Percentiles rank a stretch among this genome's conserved stretches.
phyloP scores from a whole-genome alignment of 2,113 vertebrate species.

The Cryptomyrus ogoouensis region DNA sequence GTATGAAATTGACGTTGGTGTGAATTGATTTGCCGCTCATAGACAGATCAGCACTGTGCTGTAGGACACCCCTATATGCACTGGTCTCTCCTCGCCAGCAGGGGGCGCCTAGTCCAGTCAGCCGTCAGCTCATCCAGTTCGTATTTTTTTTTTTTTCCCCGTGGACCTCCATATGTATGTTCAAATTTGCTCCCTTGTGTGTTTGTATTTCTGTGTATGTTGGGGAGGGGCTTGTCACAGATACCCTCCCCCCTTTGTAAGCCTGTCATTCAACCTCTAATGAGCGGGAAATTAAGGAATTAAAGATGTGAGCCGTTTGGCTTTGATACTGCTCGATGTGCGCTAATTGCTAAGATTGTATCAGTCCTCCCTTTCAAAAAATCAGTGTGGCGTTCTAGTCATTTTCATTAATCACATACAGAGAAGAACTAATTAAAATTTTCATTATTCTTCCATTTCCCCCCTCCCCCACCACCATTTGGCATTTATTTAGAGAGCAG shows the following conservation, averaged over 20 bases:
- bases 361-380: slow-evolving; percentile 64
- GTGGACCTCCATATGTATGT: slow-evolving; percentile 38
- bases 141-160: slow-evolving; percentile 59
- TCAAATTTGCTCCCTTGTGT: slow-evolving; percentile 24
- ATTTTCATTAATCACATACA: slow-evolving; percentile 74
- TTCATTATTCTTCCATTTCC: slow-evolving; percentile 58
- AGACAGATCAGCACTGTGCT: not conserved
- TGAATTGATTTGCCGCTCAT: not conserved
- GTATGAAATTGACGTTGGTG: not conserved
- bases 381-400: slow-evolving; percentile 59
- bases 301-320: slow-evolving; percentile 53
- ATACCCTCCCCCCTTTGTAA: slow-evolving; percentile 17
- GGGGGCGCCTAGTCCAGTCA: not conserved
- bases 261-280: slow-evolving; percentile 51
- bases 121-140: slow-evolving; percentile 1
- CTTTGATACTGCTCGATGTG: slow-evolving; percentile 59
- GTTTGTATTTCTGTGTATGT: slow-evolving; percentile 5
- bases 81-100: not conserved
- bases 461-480: slow-evolving; percentile 43
- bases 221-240: not conserved
- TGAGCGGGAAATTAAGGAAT: slow-evolving; percentile 65
- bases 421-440: slow-evolving; percentile 65
- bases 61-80: not conserved
- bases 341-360: slow-evolving; percentile 69
- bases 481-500: slow-evolving; percentile 32